These are phyloP conservation scores for Xenentodon cancila DNA, from an alignment of 2,797 vertebrate genomes.

Conservation along the genomic window DNA sequence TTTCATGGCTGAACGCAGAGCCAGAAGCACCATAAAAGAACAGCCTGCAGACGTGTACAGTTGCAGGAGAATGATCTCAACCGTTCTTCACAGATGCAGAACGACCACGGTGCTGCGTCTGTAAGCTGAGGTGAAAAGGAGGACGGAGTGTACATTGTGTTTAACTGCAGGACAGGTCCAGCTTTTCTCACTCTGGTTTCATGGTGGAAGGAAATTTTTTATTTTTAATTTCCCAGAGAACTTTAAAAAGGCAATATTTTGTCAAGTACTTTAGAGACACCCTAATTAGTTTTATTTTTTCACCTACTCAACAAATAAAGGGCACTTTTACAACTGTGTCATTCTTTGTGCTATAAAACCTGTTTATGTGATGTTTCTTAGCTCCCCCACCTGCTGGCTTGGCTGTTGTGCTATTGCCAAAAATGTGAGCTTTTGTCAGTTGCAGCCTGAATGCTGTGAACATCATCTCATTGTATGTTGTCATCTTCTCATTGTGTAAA, in stretches of 20 bases:
- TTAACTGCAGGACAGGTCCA: constrained; percentile 12
- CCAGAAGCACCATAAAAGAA: constrained; percentile 42
- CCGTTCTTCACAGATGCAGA: constrained; percentile 18
- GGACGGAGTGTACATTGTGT: constrained; percentile 4
- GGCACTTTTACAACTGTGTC: no score
- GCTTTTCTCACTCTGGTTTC: constrained; percentile 4
- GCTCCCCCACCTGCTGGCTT: no score
- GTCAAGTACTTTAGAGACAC: not conserved
- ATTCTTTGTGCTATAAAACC: no score
- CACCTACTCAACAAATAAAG: no score
- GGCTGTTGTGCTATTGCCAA: no score
- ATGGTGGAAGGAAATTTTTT: not conserved
- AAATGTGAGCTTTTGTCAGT: no score
- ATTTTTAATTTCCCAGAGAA: constrained; percentile 17
- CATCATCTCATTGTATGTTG: no score
- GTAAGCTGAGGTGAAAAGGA: constrained; percentile 20
- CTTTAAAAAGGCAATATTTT: constrained; percentile 25
- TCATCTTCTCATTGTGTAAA: no score
- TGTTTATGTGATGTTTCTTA: no score
- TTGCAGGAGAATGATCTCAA: constrained; percentile 38
- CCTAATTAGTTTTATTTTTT: no score
- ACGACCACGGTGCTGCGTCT: constrained; percentile 12
- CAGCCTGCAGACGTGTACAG: constrained; percentile 38
- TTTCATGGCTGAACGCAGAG: constrained; percentile 34
- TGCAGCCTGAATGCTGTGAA: no score